Evolutionary conservation across 2,113 vertebrate genomes (phyloP).

Genomic region (Brachyistius frenatus): DNA sequence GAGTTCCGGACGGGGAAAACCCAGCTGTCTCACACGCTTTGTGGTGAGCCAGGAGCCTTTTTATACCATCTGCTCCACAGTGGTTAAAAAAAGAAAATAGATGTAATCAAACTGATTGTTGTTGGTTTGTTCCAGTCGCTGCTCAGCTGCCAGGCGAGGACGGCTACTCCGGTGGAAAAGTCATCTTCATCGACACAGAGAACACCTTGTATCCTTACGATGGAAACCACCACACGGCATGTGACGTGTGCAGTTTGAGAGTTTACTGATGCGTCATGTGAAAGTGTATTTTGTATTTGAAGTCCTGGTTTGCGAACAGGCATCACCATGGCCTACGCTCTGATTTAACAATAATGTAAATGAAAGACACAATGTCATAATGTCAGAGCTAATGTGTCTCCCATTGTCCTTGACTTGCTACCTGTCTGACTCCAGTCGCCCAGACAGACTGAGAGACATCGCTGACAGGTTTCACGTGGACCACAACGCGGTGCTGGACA

Average conservation of each 20-base stretch:
- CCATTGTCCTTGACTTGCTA: constrained; percentile 46
- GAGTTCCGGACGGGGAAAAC: constrained; percentile 99
- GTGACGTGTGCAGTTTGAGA: background rate
- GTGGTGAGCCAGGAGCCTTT: constrained; percentile 86
- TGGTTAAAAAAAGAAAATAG: background rate
- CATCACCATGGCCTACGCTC: background rate
- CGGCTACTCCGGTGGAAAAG: constrained; percentile 94
- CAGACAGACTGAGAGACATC: constrained; percentile 95
- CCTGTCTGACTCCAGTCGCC: constrained; percentile 86
- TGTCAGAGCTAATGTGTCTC: background rate
- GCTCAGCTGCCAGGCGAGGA: constrained; percentile 93
- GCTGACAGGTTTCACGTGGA: constrained; percentile 95
- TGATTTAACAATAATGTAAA: background rate
- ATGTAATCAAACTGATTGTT: background rate
- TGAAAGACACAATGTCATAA: background rate
- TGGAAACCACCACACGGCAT: background rate
- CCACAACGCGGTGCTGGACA: constrained; percentile 95
- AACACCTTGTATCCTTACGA: constrained; percentile 95
- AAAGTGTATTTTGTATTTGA: background rate
- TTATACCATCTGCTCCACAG: background rate
- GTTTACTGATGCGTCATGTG: background rate
- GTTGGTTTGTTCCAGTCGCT: constrained; percentile 85
- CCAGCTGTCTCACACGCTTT: constrained; percentile 96
- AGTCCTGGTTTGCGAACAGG: background rate
- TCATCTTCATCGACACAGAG: constrained; percentile 98